Conservation (phyloP, 1,140 invertebrate species). For the Branchinecta lynchi region DNA sequence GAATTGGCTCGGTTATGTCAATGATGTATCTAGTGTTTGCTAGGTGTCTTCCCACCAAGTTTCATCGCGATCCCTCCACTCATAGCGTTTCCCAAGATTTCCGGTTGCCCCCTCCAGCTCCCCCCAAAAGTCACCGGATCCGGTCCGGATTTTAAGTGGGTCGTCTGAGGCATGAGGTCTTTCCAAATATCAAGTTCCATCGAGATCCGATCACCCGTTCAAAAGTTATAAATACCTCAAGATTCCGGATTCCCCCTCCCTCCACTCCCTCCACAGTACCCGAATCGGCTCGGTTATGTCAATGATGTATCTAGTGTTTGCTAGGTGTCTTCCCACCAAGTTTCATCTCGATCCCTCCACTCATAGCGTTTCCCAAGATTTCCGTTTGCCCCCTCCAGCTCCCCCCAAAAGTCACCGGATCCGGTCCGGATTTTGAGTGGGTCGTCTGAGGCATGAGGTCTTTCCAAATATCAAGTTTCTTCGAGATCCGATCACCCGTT, state of each 20-base stretch:
- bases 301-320: background rate
- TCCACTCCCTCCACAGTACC: too few species aligned
- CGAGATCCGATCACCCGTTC: too few species aligned
- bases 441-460: background rate
- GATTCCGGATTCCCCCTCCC: too few species aligned
- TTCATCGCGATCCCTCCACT: too few species aligned
- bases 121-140: background rate
- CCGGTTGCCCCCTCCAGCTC: constrained; percentile 3
- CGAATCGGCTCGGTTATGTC: too few species aligned
- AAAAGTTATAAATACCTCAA: too few species aligned
- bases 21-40: too few species aligned
- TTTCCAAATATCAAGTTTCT: constrained; percentile 7
- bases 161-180: background rate
- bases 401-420: background rate
- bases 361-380: background rate
- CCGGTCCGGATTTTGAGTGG: background rate
- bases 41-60: too few species aligned
- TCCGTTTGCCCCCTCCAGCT: too few species aligned
- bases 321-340: background rate
- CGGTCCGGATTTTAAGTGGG: constrained; percentile 4
- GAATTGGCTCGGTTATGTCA: too few species aligned
- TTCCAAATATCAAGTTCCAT: too few species aligned
- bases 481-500: constrained; percentile 1
- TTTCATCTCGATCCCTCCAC: constrained; percentile 5
- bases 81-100: background rate